Conservation (phyloP, 2,797 vertebrate genomes). For the Thunnus albacares region DNA sequence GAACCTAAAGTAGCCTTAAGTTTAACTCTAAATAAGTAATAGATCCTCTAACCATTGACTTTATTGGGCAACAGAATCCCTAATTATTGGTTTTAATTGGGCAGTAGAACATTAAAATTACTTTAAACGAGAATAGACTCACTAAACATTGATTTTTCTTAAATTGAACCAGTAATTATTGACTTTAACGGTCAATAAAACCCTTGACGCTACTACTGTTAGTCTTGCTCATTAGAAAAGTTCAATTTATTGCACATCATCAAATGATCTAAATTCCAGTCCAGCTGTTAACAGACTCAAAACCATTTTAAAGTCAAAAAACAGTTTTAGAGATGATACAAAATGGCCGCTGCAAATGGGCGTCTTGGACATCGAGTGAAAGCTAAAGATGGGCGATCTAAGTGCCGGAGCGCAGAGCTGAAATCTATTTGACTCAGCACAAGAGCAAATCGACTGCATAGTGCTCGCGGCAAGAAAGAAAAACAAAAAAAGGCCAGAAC, state of each 20-base stretch:
- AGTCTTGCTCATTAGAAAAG: neutral
- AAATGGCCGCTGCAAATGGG: slow-evolving; percentile 63
- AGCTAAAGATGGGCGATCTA: slow-evolving; percentile 75
- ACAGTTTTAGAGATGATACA: slow-evolving; percentile 40
- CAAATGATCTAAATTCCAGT: neutral
- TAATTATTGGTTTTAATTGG: too few relatives aligned
- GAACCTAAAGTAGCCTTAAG: too few relatives aligned
- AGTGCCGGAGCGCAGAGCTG: slow-evolving; percentile 69
- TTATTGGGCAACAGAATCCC: too few relatives aligned
- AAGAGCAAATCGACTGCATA: slow-evolving; percentile 69
- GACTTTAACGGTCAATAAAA: too few relatives aligned
- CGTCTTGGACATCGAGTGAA: slow-evolving; percentile 34
- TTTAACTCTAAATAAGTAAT: neutral
- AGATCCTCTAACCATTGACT: neutral
- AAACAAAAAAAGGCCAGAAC: slow-evolving; percentile 53
- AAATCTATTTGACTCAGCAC: slow-evolving; percentile 78
- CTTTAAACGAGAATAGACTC: too few relatives aligned
- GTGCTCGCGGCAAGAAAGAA: slow-evolving; percentile 53
- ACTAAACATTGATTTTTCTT: too few relatives aligned
- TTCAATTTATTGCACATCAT: neutral
- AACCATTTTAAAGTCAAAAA: slow-evolving; percentile 10
- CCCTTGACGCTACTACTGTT: neutral
- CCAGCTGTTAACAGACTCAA: neutral
- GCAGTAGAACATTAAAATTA: too few relatives aligned
- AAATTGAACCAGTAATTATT: too few relatives aligned